phyloP scores from a whole-genome alignment of 2,113 vertebrate species.

The Maylandia zebra region DNA sequence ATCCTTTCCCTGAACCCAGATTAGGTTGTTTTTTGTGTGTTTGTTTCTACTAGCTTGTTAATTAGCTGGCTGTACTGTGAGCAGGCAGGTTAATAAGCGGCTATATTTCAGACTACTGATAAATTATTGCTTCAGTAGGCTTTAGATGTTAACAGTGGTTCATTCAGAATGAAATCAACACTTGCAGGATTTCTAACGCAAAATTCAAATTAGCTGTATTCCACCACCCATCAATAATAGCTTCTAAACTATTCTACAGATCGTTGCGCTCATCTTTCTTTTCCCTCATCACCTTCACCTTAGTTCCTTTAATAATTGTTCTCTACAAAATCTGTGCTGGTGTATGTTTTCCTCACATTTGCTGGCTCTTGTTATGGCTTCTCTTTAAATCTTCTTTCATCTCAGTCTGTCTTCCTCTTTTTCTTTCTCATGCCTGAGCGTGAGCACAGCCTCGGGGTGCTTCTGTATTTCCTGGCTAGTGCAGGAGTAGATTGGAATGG shows the following conservation, averaged over 20 bases:
- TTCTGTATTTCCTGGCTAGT: constrained; percentile 53
- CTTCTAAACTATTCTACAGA: constrained; percentile 9
- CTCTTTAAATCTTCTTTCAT: constrained; percentile 18
- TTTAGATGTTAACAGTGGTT: constrained; percentile 14
- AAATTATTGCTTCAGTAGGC: constrained; percentile 21
- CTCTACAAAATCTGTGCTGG: constrained; percentile 1
- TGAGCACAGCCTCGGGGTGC: constrained; percentile 38
- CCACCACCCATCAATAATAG: constrained; percentile 4
- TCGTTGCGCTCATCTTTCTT: constrained; percentile 22
- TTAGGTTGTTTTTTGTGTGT: neutral
- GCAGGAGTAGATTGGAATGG: constrained; percentile 59
- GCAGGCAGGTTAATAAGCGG: constrained; percentile 35
- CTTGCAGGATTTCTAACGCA: neutral
- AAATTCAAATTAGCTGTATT: neutral
- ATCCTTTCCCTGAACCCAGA: neutral
- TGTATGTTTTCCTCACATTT: neutral
- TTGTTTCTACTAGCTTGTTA: neutral
- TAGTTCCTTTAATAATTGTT: neutral
- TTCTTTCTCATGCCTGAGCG: neutral
- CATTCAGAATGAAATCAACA: constrained; percentile 16
- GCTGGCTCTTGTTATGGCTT: neutral
- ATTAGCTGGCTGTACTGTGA: constrained; percentile 22
- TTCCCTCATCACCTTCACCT: neutral
- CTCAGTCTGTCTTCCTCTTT: constrained; percentile 4
- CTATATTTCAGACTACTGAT: constrained; percentile 8